These are phyloP conservation scores for Rhabdornis inornatus DNA, from an alignment of 2,113 vertebrate species.

Conservation along the genomic window DNA sequence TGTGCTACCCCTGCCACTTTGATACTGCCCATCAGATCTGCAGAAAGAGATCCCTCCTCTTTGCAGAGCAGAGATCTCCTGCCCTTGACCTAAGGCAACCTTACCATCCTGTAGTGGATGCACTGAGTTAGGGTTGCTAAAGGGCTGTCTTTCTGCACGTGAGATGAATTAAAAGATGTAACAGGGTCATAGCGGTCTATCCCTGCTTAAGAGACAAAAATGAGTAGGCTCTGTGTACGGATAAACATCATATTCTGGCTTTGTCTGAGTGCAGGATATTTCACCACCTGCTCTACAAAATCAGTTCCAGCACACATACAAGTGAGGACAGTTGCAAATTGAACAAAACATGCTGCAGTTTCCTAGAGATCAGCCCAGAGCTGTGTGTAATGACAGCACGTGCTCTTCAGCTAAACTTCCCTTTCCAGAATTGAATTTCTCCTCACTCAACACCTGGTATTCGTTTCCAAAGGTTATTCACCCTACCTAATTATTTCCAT, in stretches of 20 bases:
- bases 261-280: background rate
- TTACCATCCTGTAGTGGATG: background rate
- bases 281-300: background rate
- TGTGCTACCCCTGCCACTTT: background rate
- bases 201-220: background rate
- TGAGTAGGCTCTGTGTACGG: background rate
- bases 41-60: background rate
- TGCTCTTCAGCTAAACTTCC: background rate
- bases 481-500: constrained; percentile 42
- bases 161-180: background rate
- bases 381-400: background rate
- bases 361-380: constrained; percentile 33
- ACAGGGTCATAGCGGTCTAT: background rate
- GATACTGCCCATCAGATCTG: background rate
- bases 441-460: constrained; percentile 21
- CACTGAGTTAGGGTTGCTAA: background rate
- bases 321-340: background rate
- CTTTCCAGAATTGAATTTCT: constrained; percentile 22
- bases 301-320: background rate
- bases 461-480: constrained; percentile 21
- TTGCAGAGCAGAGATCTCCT: background rate
- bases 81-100: background rate
- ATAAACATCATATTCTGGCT: background rate
- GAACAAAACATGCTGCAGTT: background rate
- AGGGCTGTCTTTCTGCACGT: background rate